Conservation (phyloP, 2,888 invertebrate species). For the Ichneumoninae sp. region DNA sequence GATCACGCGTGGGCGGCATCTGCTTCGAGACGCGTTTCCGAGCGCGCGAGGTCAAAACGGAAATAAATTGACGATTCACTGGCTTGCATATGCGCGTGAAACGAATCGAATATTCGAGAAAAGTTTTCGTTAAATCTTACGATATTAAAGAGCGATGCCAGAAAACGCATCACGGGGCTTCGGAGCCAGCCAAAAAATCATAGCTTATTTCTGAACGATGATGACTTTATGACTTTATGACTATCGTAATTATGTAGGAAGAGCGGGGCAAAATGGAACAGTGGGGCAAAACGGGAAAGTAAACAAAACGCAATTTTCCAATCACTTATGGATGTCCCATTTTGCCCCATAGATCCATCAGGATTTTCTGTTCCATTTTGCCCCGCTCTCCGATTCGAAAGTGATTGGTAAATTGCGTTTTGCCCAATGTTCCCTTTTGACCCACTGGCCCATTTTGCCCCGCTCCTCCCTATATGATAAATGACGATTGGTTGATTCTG, state of each 20-base stretch:
- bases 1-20: slow-evolving; percentile 65
- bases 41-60: slow-evolving; percentile 67
- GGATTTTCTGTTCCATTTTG: too few species aligned
- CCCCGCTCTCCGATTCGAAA: too few species aligned
- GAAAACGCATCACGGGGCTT: background rate
- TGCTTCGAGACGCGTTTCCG: slow-evolving; percentile 61
- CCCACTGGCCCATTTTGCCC: too few species aligned
- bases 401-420: too few species aligned
- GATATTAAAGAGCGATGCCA: slow-evolving; percentile 7
- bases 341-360: too few species aligned
- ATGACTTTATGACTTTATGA: slow-evolving; percentile 17
- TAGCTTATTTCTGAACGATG: slow-evolving; percentile 26
- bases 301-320: too few species aligned
- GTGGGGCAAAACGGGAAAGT: too few species aligned
- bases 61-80: slow-evolving; percentile 66
- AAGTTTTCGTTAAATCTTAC: background rate
- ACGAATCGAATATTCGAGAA: slow-evolving; percentile 27
- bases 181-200: slow-evolving; percentile 25
- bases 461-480: background rate
- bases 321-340: too few species aligned
- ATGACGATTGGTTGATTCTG: background rate
- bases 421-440: too few species aligned
- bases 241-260: slow-evolving; percentile 2
- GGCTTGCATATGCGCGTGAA: slow-evolving; percentile 22
- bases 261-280: too few species aligned